Conservation (phyloP, 2,797 vertebrate genomes). For the Pipistrellus nathusii region DNA sequence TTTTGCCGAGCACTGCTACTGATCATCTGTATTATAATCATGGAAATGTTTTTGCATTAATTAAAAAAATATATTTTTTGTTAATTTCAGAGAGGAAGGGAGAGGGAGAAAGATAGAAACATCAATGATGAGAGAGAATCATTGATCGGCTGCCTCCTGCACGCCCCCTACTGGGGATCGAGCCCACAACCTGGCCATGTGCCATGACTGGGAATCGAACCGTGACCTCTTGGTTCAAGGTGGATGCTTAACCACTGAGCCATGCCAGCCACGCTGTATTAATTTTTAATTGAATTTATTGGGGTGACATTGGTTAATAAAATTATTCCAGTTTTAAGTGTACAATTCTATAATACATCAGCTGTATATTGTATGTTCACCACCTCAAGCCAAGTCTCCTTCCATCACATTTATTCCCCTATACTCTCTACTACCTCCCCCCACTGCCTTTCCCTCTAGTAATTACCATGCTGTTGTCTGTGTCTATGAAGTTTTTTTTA, state of each 20-base stretch:
- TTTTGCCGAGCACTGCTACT: not conserved
- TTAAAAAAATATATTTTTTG: not conserved
- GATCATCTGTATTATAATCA: slow-evolving; percentile 1
- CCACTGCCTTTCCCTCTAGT: not conserved
- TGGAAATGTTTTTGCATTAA: slow-evolving; percentile 5
- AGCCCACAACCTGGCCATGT: no score
- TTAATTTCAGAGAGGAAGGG: no score
- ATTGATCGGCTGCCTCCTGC: no score
- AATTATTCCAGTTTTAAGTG: not conserved
- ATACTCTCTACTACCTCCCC: not conserved
- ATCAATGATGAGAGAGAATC: no score
- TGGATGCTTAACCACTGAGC: no score
- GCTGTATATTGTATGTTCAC: not conserved
- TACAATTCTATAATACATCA: not conserved
- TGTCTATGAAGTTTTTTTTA: not conserved
- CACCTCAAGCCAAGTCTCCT: not conserved
- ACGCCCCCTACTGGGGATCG: no score
- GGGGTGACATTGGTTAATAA: not conserved
- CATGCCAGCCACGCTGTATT: not conserved
- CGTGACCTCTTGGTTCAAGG: no score
- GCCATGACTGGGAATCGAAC: no score
- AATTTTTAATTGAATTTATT: not conserved
- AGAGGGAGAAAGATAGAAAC: no score
- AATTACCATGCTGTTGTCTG: not conserved
- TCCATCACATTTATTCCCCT: not conserved